Conservation (phyloP, 1,140 invertebrate genomes). For the Hyles vespertilio region DNA sequence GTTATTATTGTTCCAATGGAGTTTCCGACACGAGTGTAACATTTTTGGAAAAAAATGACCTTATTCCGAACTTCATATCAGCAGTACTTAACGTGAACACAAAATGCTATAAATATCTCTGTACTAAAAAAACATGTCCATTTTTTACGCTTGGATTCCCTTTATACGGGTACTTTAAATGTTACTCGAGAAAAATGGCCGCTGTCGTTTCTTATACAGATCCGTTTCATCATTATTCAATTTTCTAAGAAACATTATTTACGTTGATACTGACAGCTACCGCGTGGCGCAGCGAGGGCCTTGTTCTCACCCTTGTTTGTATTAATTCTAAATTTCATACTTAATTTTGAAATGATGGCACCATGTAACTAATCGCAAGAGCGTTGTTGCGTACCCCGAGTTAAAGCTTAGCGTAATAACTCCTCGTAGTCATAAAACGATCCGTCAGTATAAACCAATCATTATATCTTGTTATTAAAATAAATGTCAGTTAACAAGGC, state of each 20-base stretch:
- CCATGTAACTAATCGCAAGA: constrained; percentile 9
- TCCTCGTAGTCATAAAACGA: constrained; percentile 16
- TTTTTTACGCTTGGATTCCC: too few species aligned
- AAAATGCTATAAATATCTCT: too few species aligned
- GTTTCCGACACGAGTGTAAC: constrained; percentile 52
- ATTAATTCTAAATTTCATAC: neutral
- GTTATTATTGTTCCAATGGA: constrained; percentile 66
- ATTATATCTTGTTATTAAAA: constrained; percentile 28
- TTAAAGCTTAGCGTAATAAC: constrained; percentile 19
- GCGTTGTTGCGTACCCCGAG: neutral
- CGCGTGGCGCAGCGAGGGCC: too few species aligned
- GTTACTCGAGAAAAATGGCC: too few species aligned
- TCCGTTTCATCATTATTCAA: too few species aligned
- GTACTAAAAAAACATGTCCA: too few species aligned
- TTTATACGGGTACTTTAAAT: too few species aligned
- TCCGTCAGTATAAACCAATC: constrained; percentile 15
- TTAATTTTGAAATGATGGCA: constrained; percentile 11
- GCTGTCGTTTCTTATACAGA: too few species aligned
- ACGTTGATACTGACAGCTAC: neutral
- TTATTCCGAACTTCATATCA: constrained; percentile 17
- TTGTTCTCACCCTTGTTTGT: too few species aligned
- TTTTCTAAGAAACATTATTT: too few species aligned
- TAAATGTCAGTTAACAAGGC: constrained; percentile 25
- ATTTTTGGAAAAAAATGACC: constrained; percentile 31
- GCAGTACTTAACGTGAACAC: too few species aligned